phyloP scores from a whole-genome alignment of 2,888 invertebrate genomes.

The Lamellibrachia satsuma region DNA sequence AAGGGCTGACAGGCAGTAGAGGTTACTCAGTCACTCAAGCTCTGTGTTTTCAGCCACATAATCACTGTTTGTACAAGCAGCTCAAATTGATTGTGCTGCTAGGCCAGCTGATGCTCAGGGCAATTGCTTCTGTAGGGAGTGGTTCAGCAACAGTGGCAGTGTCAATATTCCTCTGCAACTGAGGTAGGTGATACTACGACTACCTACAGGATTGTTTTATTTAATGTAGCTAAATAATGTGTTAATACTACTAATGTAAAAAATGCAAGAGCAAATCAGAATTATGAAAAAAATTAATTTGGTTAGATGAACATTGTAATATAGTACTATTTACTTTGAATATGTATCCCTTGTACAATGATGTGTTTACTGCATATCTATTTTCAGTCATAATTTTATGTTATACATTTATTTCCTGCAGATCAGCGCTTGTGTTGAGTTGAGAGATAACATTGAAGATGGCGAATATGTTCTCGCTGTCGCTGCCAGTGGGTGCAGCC shows the following conservation, averaged over 20 bases:
- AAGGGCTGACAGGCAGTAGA: neutral
- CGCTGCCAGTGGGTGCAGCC: neutral
- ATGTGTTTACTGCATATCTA: neutral
- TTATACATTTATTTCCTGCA: neutral
- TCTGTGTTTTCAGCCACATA: neutral
- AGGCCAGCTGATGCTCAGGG: neutral
- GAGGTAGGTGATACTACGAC: neutral
- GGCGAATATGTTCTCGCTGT: conserved; percentile 6
- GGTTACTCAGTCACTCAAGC: neutral
- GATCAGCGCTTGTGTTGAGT: neutral
- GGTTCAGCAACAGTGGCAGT: conserved; percentile 8
- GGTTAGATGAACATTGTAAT: no score
- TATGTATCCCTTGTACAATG: neutral
- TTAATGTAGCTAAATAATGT: no score
- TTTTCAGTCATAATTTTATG: neutral
- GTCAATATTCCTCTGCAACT: neutral
- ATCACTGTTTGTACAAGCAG: conserved; percentile 8
- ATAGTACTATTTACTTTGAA: neutral
- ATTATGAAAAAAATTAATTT: no score
- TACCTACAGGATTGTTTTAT: neutral
- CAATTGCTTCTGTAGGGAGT: neutral
- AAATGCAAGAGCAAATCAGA: no score
- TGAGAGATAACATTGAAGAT: neutral
- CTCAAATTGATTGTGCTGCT: neutral
- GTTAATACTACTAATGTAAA: no score